These are phyloP conservation scores for Dromaius novaehollandiae DNA, from an alignment of 2,113 vertebrate genomes.

Conservation along the genomic window DNA sequence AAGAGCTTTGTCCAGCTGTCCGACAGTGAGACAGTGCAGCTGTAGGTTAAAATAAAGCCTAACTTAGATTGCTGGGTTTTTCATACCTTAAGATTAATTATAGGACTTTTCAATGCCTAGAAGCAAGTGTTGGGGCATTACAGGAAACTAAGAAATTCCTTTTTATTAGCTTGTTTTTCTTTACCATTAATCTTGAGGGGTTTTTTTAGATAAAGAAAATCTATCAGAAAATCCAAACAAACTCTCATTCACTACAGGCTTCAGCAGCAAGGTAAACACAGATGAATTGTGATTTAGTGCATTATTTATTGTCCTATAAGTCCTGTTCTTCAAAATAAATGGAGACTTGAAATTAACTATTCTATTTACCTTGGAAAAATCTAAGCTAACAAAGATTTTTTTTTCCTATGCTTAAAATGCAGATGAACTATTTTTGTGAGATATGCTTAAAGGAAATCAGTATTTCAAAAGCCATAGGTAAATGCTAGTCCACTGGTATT, in stretches of 20 bases:
- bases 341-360: background rate
- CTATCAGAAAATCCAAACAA: background rate
- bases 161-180: background rate
- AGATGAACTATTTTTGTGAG: background rate
- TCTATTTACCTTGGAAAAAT: background rate
- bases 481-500: background rate
- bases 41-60: background rate
- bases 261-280: background rate
- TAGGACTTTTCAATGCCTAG: background rate
- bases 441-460: background rate
- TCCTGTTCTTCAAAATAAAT: background rate
- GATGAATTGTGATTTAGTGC: too few species aligned
- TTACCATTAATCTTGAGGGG: background rate
- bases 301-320: too few species aligned
- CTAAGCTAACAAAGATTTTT: background rate
- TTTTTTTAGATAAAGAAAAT: background rate
- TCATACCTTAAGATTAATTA: background rate
- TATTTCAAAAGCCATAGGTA: background rate
- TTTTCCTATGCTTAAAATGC: background rate
- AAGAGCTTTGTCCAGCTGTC: too few species aligned
- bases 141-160: background rate
- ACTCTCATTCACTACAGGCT: background rate
- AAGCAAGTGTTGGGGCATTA: background rate
- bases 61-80: background rate
- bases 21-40: background rate